Base-by-base conservation (phyloP, 2,797 vertebrate genomes). In the Pelochelys cantorii region DNA sequence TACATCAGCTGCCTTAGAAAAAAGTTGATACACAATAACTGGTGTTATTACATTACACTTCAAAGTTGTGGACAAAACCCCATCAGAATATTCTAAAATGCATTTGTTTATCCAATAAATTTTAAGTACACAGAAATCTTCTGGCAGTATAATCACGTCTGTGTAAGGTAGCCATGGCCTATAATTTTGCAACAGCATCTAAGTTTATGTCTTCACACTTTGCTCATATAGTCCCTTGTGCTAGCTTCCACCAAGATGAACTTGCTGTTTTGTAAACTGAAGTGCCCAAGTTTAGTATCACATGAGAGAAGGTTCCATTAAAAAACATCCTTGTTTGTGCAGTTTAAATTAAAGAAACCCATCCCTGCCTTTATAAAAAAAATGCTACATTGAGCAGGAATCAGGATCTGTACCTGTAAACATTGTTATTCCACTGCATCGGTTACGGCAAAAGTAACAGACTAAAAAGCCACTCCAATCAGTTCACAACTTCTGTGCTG, bases 401-500 rank as follows among this genome's bases (percentile, higher is more conserved):
- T 97, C 95, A 97, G 97, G 98, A 96, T 96, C 17, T 89, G 98
- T 99, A 98, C 98, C 99, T 99, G 99, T 99, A 99, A 99, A 99
- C 98, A 98, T 97, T 97, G 98, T 98, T 97, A 98, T 97, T 98
- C 90, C 97, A 97, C 98, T 98, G 99, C 99, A 99, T 98, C 98
- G 97, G 95, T 98, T 98, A 97, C 83, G 88, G 97, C 96, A 97
- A 98, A 98, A 97, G 97, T 97, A 98, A 97, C 90, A 97, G 97
- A 92, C 93, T 97, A 98, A 98, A 98, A 98, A 98, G 98, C 98
- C 98, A 98, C 98, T 98, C 97, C 97, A 94, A 97, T 98, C 98
- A 94, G 96, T 98, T 98, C 98, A 98, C 97, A 98, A 98, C 95
- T 96, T 97, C 97, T 98, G 97, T 98, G 98, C 98, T 98, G 98